Evolutionary conservation across 2,888 invertebrate species (phyloP).

Genomic region (Bombyx huttoni): DNA sequence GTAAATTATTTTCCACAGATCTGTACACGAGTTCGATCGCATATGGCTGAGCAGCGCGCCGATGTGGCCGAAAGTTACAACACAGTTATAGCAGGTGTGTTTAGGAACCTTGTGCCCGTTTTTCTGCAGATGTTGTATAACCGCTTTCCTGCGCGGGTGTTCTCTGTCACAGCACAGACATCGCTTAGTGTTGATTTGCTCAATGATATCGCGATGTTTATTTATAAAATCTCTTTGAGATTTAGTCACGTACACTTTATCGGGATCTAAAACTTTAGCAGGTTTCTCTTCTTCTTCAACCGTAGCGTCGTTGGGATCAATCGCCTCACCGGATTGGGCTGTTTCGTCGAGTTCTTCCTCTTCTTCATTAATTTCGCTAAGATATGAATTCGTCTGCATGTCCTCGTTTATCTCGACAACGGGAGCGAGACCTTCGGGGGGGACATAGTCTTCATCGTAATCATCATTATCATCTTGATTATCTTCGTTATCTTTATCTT

Average conservation of each 20-base stretch:
- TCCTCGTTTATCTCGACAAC: constrained; percentile 65
- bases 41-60: constrained; percentile 66
- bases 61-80: constrained; percentile 69
- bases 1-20: constrained; percentile 65
- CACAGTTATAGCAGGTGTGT: constrained; percentile 75
- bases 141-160: constrained; percentile 63
- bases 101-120: constrained; percentile 72
- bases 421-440: constrained; percentile 41
- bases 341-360: constrained; percentile 38
- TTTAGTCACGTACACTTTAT: constrained; percentile 52
- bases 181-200: constrained; percentile 63
- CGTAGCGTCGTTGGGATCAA: constrained; percentile 20
- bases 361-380: constrained; percentile 45
- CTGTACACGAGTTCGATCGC: constrained; percentile 61
- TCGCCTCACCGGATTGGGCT: constrained; percentile 31
- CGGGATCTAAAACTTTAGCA: constrained; percentile 43
- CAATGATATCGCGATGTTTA: constrained; percentile 56
- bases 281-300: constrained; percentile 23
- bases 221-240: constrained; percentile 57
- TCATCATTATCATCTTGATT: constrained; percentile 38
- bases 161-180: constrained; percentile 62
- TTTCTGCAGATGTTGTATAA: constrained; percentile 68
- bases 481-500: constrained; percentile 25
- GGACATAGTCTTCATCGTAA: constrained; percentile 40
- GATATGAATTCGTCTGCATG: constrained; percentile 40